Conservation (phyloP, 2,888 invertebrate genomes). For the Zele albiditarsus region DNA sequence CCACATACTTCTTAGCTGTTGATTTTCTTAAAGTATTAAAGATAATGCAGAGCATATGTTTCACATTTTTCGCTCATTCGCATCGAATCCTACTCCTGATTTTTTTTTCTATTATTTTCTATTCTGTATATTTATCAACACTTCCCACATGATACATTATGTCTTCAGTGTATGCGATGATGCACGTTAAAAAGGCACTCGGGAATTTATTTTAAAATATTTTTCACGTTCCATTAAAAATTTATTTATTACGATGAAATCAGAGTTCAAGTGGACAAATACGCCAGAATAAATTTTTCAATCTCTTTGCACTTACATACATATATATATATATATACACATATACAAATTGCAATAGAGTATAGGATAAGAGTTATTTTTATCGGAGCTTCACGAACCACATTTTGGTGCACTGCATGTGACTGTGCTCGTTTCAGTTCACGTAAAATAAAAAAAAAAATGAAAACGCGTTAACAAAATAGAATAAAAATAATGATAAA, state of each 20-base stretch:
- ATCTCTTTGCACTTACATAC: neutral
- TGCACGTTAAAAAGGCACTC: neutral
- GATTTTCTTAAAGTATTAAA: neutral
- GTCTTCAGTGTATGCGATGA: neutral
- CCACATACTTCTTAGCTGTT: neutral
- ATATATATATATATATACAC: neutral
- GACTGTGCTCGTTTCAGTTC: neutral
- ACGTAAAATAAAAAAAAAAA: neutral
- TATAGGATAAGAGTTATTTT: neutral
- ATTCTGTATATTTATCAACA: neutral
- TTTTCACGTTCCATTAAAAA: neutral
- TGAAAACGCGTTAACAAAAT: neutral
- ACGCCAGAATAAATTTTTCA: neutral
- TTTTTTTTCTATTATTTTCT: neutral
- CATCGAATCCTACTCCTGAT: neutral
- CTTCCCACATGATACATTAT: neutral
- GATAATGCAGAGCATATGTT: conserved; percentile 18
- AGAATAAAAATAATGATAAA: neutral
- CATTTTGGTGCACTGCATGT: neutral
- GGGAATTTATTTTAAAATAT: neutral
- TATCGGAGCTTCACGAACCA: neutral
- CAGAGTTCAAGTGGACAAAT: neutral
- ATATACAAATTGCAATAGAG: neutral
- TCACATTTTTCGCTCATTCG: conserved; percentile 20
- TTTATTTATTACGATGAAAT: neutral